Conservation (phyloP, 2,797 vertebrate genomes). For the Sphenopsis melanotis region DNA sequence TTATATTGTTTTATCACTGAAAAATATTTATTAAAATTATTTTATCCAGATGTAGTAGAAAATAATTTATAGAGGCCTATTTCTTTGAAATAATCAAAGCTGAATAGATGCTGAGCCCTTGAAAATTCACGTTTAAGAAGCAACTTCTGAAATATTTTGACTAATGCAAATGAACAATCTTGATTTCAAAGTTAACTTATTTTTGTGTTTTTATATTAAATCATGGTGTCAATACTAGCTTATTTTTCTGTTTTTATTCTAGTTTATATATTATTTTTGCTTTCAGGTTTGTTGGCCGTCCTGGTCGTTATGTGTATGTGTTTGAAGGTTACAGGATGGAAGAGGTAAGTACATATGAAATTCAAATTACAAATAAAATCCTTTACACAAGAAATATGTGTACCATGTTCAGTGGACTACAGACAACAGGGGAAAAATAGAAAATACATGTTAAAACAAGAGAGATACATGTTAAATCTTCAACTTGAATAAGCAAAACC, state of each 20-base stretch:
- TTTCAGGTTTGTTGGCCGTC: conserved; percentile 90
- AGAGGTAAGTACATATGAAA: conserved; percentile 78
- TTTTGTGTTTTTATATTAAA: background rate
- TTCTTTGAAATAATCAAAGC: background rate
- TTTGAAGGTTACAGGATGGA: conserved; percentile 94
- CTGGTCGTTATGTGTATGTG: conserved; percentile 92
- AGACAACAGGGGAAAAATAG: background rate
- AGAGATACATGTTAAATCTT: background rate
- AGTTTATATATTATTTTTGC: background rate
- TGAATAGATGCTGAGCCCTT: background rate
- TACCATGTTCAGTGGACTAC: background rate
- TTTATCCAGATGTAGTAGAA: background rate
- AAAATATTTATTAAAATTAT: background rate
- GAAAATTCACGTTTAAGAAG: background rate
- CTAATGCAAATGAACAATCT: background rate
- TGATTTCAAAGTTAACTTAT: background rate
- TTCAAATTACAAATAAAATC: background rate
- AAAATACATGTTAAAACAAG: background rate
- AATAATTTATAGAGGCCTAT: background rate
- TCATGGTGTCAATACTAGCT: background rate
- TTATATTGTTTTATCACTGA: background rate
- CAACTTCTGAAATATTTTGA: background rate
- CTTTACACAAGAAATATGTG: background rate
- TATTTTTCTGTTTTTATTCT: background rate
- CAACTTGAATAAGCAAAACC: background rate